Percentiles rank a stretch among this genome's conserved stretches.
Evolutionary conservation across 2,888 invertebrate species (phyloP).

Genomic region (Sylvicola cinctus): DNA sequence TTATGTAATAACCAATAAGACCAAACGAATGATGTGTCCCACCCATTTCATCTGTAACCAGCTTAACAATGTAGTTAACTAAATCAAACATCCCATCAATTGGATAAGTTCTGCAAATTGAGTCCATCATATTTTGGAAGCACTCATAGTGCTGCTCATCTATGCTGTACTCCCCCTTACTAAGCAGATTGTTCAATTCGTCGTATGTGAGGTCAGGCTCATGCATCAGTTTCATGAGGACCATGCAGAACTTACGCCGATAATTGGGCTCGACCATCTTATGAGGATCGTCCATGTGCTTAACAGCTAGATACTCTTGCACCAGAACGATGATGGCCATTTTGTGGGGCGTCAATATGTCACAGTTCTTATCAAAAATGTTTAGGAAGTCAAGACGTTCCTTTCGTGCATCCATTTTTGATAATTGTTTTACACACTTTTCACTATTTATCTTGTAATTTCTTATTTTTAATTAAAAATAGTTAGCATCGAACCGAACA

Average conservation of each 20-base stretch:
- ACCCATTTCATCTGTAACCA: conserved; percentile 28
- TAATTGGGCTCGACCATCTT: conserved; percentile 30
- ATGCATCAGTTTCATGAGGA: conserved; percentile 56
- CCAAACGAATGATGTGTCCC: conserved; percentile 19
- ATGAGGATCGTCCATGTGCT: conserved; percentile 14
- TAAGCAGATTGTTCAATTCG: conserved; percentile 29
- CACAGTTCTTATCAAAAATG: conserved; percentile 12
- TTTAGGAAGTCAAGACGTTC: conserved; percentile 9
- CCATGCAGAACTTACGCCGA: conserved; percentile 59
- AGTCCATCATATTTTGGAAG: conserved; percentile 34
- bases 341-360: conserved; percentile 53
- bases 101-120: conserved; percentile 22
- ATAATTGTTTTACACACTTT: not conserved
- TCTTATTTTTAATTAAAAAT: too few relatives aligned
- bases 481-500: too few relatives aligned
- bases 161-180: conserved; percentile 8
- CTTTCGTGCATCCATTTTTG: conserved; percentile 17
- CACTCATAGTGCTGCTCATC: conserved; percentile 23
- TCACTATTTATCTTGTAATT: too few relatives aligned
- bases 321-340: conserved; percentile 56
- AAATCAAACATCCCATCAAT: conserved; percentile 45
- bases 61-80: conserved; percentile 34
- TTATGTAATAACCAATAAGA: conserved; percentile 52
- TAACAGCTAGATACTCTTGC: conserved; percentile 48
- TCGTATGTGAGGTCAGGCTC: conserved; percentile 57